Evolutionary conservation across 2,797 vertebrate species (phyloP).

Genomic region (Cryptoblepharus egeriae): DNA sequence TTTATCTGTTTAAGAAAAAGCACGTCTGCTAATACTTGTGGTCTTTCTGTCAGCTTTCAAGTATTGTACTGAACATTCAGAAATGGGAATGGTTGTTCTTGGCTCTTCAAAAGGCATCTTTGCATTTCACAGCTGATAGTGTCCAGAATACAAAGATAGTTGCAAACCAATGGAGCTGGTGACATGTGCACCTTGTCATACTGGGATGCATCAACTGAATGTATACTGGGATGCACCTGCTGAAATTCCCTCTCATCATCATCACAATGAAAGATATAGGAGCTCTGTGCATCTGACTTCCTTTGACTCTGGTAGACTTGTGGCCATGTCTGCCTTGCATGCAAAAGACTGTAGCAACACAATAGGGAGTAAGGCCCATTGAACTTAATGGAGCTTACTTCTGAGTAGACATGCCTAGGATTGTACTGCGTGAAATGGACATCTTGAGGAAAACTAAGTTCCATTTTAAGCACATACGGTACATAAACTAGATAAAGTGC

Average conservation of each 20-base stretch:
- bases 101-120: not conserved
- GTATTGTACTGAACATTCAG: not conserved
- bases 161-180: not conserved
- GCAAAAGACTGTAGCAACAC: too few relatives aligned
- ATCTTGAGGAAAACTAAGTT: not conserved
- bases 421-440: not conserved
- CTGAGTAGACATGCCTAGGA: too few relatives aligned
- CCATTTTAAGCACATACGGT: too few relatives aligned
- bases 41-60: not conserved
- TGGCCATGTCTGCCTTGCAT: not conserved
- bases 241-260: not conserved
- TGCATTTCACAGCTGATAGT: not conserved
- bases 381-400: too few relatives aligned
- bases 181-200: not conserved
- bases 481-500: too few relatives aligned
- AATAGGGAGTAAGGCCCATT: too few relatives aligned
- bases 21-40: not conserved
- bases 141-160: not conserved
- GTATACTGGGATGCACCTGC: not conserved
- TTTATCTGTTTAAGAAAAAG: not conserved
- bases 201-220: not conserved
- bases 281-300: not conserved
- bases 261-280: not conserved
- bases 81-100: not conserved
- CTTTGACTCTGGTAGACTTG: not conserved